Evolutionary conservation across 2,797 vertebrate species (phyloP).

Genomic region (Apogon talboti): DNA sequence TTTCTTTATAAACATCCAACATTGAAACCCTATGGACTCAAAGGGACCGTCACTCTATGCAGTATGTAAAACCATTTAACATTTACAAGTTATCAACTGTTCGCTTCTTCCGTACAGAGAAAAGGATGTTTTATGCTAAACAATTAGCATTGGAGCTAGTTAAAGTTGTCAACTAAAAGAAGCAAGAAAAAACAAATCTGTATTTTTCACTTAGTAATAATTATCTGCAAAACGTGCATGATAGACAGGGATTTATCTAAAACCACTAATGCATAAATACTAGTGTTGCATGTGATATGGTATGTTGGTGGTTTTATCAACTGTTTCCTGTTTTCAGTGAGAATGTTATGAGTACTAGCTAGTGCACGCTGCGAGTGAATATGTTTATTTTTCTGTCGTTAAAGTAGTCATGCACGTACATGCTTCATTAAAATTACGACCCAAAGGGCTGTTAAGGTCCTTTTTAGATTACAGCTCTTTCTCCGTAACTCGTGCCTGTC

Average conservation of each 20-base stretch:
- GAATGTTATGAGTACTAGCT: too few relatives aligned
- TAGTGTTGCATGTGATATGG: too few relatives aligned
- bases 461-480: not conserved
- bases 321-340: constrained; percentile 8
- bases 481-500: too few relatives aligned
- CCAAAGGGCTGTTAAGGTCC: not conserved
- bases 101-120: not conserved
- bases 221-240: not conserved
- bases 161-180: constrained; percentile 13
- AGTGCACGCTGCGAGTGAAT: not conserved
- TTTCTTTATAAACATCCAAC: not conserved
- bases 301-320: not conserved
- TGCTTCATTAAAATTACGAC: not conserved
- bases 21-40: constrained; percentile 58
- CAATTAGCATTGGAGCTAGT: constrained; percentile 11
- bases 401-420: not conserved
- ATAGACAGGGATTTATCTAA: not conserved
- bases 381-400: not conserved
- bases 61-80: constrained; percentile 56
- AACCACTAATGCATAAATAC: not conserved
- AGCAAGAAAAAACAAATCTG: not conserved
- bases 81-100: not conserved
- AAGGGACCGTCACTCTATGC: constrained; percentile 38
- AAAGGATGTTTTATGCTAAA: too few relatives aligned
- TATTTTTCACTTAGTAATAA: not conserved